Percentiles rank a stretch among this genome's conserved stretches.
These are phyloP conservation scores for Sciurus carolinensis DNA, from an alignment of 2,797 vertebrate species.

Conservation along the genomic window DNA sequence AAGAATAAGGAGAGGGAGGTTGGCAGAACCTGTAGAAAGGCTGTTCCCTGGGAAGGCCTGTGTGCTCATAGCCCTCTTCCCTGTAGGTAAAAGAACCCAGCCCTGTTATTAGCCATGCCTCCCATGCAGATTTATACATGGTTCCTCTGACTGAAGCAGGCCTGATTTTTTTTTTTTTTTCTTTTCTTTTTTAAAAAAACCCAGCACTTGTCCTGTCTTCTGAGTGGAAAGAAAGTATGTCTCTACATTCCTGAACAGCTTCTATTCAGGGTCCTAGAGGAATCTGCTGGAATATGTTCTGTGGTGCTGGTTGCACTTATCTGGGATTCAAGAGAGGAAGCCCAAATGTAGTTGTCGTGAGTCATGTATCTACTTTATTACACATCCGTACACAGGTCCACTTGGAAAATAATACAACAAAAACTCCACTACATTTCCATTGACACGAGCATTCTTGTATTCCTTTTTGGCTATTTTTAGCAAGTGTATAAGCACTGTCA, in stretches of 20 bases:
- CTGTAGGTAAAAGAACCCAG: fast-evolving
- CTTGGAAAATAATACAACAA: not conserved
- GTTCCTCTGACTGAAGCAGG: not conserved
- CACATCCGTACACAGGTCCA: not conserved
- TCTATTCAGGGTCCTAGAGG: not conserved
- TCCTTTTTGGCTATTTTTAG: not conserved
- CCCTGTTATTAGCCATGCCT: not conserved
- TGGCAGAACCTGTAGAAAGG: not conserved
- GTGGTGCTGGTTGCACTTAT: not conserved
- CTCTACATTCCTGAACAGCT: slow-evolving; percentile 1
- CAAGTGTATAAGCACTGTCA: not conserved
- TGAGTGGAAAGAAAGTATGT: not conserved
- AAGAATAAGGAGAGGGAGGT: not conserved
- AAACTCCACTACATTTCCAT: not conserved
- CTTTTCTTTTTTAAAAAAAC: not conserved
- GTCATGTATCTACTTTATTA: not conserved
- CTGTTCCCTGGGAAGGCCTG: not conserved
- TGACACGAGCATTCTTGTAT: not conserved
- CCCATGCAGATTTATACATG: not conserved
- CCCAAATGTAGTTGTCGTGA: not conserved
- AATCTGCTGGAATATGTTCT: not conserved
- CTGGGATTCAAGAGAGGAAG: not conserved
- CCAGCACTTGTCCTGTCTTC: slow-evolving; percentile 24
- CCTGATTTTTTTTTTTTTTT: not conserved
- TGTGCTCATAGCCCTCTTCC: not conserved